Evolutionary conservation across 2,113 vertebrate genomes (phyloP), one percentile per base, ranked within the genome.

Genomic region (Ranitomeya variabilis): DNA sequence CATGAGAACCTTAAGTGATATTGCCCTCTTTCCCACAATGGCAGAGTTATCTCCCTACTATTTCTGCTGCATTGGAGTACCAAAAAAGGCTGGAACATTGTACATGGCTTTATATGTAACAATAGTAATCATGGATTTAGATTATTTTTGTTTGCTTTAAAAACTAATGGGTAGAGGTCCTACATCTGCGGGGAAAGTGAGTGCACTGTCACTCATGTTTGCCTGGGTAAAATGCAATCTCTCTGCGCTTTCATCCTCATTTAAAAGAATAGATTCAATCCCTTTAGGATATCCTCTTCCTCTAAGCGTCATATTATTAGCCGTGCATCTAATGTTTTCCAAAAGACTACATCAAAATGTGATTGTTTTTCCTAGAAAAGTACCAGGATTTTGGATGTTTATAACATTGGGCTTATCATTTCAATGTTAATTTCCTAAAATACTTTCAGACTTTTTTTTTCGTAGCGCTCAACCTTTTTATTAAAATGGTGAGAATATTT

Each of bases 281-380:
- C 31, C 62, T 87, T 71, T 76, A 86, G 84, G 84, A 86, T 76
- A 80, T 87, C 64, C 77, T 87, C 60, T 87, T 81, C 73, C 74
- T 82, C 66, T 82, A 74, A 82, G 66, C 86, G 82, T 51, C 86
- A 45, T 66, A 60, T 82, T 87, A 82, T 82, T 88, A 88, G 86
- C 86, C 54, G 55, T 83, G 86, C 59, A 37, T 45, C 45, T 26
- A 13, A 19, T 83, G 26, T 78, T 74, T 82, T 76, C 13, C 51
- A 52, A 71, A 88, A 76, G 21, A 73, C 73, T 82, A 88, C 67
- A 87, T 21, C 18, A 71, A 81, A 87, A 71, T 80, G 52, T 80
- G 78, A 87, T 87, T 87, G 52, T 87, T 81, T 87, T 87, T 87
- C 86, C 78, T 80, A 62, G 86, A 87, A 87, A 80, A 64, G 23